These are phyloP conservation scores for Punctoribates punctum DNA, from an alignment of 2,888 invertebrate genomes.

Conservation along the genomic window DNA sequence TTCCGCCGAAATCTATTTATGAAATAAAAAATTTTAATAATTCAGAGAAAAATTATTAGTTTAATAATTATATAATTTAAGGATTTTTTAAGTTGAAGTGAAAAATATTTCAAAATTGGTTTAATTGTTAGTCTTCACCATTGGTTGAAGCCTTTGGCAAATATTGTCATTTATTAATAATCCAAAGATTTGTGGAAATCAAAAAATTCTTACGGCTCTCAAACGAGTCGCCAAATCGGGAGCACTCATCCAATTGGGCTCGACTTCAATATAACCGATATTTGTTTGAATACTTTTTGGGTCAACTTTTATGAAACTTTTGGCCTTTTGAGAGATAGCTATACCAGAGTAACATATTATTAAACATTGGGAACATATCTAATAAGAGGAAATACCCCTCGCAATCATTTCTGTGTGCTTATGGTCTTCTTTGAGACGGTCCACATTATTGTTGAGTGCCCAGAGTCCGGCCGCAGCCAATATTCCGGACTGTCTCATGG, in stretches of 20 bases:
- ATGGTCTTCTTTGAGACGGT: conserved; percentile 58
- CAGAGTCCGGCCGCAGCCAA: conserved; percentile 84
- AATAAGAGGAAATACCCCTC: neutral
- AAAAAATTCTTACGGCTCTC: neutral
- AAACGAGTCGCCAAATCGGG: conserved; percentile 3
- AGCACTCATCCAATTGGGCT: conserved; percentile 17
- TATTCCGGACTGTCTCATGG: conserved; percentile 86
- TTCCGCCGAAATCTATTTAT: conserved; percentile 4
- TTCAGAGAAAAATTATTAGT: no score
- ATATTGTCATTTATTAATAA: no score
- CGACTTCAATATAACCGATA: conserved; percentile 14
- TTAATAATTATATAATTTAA: conserved; percentile 1
- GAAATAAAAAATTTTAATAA: no score
- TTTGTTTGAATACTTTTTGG: conserved; percentile 28
- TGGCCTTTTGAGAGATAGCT: conserved; percentile 1
- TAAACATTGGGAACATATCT: no score
- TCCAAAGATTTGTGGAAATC: no score
- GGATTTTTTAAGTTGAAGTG: no score
- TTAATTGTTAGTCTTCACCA: no score
- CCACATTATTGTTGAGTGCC: conserved; percentile 69
- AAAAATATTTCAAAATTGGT: no score
- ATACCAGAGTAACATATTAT: no score
- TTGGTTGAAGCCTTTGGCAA: no score
- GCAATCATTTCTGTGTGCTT: conserved; percentile 40
- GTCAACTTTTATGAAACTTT: conserved; percentile 7